Evolutionary conservation across 2,113 vertebrate species (phyloP), one percentile per base, ranked within the genome.

Genomic region (Peromyscus maniculatus): DNA sequence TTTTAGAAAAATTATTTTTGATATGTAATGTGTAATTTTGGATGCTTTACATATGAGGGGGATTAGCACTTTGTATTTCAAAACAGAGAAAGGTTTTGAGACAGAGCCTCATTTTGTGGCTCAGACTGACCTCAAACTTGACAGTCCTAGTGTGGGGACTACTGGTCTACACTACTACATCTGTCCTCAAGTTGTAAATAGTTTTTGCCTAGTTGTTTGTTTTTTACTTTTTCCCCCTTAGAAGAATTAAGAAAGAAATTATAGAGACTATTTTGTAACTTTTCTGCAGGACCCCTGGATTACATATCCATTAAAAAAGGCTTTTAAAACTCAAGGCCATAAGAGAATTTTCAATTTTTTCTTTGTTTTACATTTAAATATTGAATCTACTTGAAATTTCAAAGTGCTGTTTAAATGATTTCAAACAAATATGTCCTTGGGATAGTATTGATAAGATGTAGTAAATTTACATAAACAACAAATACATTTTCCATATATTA

Each of bases 341-440:
- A 77, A 80, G 92, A 91, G 22, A 94, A 93, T 88, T 88, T 9
- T 91, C 64, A 92, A 79, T 59, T 28, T 71, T 74, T 95, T 95
- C 79, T 87, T 94, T 84, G 91, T 91, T 94, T 95, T 91, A 91
- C n/a, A 78, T 78, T 95, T 91, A 94, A n/a, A 78, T 89, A 82
- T 36, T 78, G 67, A 86, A 91, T 78, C 46, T 94, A 91, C 77
- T 96, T 97, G 88, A 90, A 95, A 93, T 93, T 94, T 91, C 46
- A 95, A 55, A 55, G 24, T 94, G 7, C 59, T 8, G 71, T 93
- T 95, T 28, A 89, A 89, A 55, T 10, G 8, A 79, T 90, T 91
- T 93, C 49, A 90, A 87, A 36, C 28, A 93, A 95, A 89, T 49
- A 87, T 78, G 31, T 94, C 49, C 69, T 94, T 95, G 64, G 64